Conservation (phyloP, 1,140 invertebrate genomes). For the Temnothorax nylanderi region DNA sequence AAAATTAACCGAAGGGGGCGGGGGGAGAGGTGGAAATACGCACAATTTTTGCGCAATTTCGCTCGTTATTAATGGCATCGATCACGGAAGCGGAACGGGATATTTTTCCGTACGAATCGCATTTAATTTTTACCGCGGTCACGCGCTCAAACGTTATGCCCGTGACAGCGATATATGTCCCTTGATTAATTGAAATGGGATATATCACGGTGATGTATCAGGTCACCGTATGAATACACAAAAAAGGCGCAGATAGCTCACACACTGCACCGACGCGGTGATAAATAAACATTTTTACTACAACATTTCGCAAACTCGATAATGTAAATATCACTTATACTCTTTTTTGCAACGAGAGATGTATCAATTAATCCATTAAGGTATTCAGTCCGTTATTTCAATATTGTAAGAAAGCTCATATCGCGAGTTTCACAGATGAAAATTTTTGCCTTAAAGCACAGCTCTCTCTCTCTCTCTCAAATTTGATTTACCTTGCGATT, state of each 20-base stretch:
- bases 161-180: constrained; percentile 31
- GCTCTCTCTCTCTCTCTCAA: neutral
- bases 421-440: neutral
- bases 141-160: constrained; percentile 12
- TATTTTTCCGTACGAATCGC: constrained; percentile 29
- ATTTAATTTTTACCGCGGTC: constrained; percentile 43
- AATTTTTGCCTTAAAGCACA: constrained; percentile 26
- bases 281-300: constrained; percentile 34
- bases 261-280: neutral
- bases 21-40: neutral
- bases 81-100: constrained; percentile 20
- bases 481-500: constrained; percentile 49
- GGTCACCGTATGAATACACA: constrained; percentile 9
- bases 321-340: neutral
- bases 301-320: neutral
- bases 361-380: neutral
- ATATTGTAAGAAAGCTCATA: too few species aligned
- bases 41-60: constrained; percentile 32
- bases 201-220: constrained; percentile 48
- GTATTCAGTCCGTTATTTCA: neutral
- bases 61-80: constrained; percentile 51
- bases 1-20: neutral
- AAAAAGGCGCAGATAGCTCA: neutral
- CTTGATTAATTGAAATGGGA: constrained; percentile 59
- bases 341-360: neutral